phyloP scores from a whole-genome alignment of 2,113 vertebrate genomes.

The Chaenogobius annularis region DNA sequence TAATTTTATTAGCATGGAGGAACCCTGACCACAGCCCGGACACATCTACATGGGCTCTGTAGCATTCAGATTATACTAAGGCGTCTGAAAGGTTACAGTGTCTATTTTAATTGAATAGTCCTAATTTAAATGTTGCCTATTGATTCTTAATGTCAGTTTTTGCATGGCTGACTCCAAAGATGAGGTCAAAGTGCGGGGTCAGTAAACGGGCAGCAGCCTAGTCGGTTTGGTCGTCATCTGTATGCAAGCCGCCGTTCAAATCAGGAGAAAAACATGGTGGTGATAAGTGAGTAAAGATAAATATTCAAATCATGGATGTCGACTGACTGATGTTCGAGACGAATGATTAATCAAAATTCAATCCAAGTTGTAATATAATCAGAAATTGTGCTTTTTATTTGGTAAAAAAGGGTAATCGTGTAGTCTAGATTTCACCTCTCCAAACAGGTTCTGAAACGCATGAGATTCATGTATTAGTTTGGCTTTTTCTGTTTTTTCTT shows the following conservation, averaged over 20 bases:
- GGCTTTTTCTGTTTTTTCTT: too few relatives aligned
- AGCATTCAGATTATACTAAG: background rate
- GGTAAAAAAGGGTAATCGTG: too few relatives aligned
- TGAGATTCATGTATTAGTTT: too few relatives aligned
- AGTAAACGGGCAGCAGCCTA: constrained; percentile 23
- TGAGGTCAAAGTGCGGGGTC: constrained; percentile 43
- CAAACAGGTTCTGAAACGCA: too few relatives aligned
- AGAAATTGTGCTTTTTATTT: too few relatives aligned
- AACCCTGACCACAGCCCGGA: background rate
- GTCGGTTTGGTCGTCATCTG: background rate
- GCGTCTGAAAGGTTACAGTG: constrained; percentile 1
- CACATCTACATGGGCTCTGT: constrained; percentile 5
- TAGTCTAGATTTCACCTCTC: too few relatives aligned
- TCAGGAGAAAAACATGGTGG: constrained; percentile 10
- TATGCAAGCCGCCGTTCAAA: background rate
- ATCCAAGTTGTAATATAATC: background rate
- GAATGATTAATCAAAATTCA: background rate
- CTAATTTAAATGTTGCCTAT: constrained; percentile 17
- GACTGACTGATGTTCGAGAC: background rate
- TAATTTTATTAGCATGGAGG: background rate
- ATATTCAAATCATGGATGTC: background rate
- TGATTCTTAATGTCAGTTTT: constrained; percentile 27
- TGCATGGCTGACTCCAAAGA: background rate
- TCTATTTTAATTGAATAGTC: constrained; percentile 12
- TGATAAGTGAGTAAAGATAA: background rate